A percentile compares a stretch with the other conserved stretches of the same genome.
Evolutionary conservation across 2,113 vertebrate genomes (phyloP).

Genomic region (Microtus pennsylvanicus): DNA sequence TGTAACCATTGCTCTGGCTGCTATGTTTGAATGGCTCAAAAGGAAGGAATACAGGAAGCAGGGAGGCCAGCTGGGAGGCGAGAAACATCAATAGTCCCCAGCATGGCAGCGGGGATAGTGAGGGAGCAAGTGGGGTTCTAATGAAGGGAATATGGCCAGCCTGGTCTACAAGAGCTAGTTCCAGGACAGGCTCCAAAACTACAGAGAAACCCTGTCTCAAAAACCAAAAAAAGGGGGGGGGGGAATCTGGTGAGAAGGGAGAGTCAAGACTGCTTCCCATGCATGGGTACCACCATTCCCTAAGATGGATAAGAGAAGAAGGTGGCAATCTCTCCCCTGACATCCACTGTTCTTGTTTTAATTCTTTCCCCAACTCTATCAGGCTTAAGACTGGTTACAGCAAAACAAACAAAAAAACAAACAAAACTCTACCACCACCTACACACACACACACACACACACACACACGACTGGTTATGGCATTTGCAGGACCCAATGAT

Average conservation of each 20-base stretch:
- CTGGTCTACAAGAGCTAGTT: too few species aligned
- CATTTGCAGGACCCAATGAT: too few species aligned
- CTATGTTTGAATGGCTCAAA: background rate
- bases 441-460: too few species aligned
- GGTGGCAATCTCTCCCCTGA: background rate
- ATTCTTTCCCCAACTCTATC: background rate
- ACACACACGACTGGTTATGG: background rate
- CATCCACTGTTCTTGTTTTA: background rate
- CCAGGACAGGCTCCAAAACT: too few species aligned
- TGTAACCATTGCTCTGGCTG: background rate
- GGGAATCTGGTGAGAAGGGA: background rate
- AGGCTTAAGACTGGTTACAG: background rate
- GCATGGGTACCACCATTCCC: background rate
- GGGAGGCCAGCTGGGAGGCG: background rate
- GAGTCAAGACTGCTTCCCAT: background rate
- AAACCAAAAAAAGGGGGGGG: too few species aligned
- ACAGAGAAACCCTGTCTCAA: too few species aligned
- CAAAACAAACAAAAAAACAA: too few species aligned
- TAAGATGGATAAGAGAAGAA: too few species aligned
- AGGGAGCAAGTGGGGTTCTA: rapidly evolving
- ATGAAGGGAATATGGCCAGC: background rate
- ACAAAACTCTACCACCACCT: too few species aligned
- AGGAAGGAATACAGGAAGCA: background rate
- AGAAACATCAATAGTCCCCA: background rate
- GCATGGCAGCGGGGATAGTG: rapidly evolving